Conservation (phyloP, 2,113 vertebrate species). For the Murina feae region DNA sequence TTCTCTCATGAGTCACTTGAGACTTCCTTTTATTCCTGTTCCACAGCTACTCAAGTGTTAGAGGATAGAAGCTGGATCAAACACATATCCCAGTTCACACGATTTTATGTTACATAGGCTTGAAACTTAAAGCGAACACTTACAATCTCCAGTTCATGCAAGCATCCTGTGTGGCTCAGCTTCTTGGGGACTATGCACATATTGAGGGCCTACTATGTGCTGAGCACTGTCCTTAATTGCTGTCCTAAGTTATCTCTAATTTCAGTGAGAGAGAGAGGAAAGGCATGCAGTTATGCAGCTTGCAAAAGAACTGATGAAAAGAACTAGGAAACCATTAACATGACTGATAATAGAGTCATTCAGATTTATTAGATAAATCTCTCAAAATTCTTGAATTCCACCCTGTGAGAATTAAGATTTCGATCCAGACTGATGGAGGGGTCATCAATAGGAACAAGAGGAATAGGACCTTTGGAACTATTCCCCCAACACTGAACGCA, state of each 20-base stretch:
- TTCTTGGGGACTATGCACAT: background rate
- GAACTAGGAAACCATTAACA: background rate
- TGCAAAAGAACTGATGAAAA: background rate
- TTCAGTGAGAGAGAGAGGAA: background rate
- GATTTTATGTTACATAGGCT: background rate
- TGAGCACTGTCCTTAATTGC: rapidly evolving
- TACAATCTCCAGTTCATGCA: background rate
- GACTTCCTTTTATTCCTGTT: background rate
- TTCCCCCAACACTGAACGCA: background rate
- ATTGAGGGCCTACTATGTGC: background rate
- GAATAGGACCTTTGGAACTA: background rate
- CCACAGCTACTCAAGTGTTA: background rate
- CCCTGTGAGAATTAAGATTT: conserved; percentile 4
- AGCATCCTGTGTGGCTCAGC: background rate
- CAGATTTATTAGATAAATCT: background rate
- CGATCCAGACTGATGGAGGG: background rate
- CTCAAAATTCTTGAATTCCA: background rate
- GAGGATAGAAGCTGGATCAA: background rate
- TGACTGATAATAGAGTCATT: background rate
- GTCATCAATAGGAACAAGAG: background rate
- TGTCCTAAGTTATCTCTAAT: background rate
- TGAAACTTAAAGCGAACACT: background rate
- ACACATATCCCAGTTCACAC: background rate
- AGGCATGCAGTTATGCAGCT: too few species aligned
- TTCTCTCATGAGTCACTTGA: conserved; percentile 25